Conservation (phyloP, 2,888 invertebrate genomes). For the Epinotia bilunana region DNA sequence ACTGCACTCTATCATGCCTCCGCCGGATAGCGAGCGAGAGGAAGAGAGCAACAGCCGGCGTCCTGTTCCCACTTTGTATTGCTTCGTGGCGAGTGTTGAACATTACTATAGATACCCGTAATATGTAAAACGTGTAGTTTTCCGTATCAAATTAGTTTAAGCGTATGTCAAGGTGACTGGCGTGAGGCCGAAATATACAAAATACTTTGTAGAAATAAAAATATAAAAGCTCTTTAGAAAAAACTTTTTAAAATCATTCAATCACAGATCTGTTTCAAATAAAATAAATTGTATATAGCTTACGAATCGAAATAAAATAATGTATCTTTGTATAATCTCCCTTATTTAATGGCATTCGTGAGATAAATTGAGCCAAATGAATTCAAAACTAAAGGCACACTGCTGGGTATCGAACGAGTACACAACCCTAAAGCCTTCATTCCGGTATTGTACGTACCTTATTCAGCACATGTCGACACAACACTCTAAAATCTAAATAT, state of each 20-base stretch:
- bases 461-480: too few species aligned
- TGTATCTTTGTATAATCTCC: slow-evolving; percentile 12
- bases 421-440: slow-evolving; percentile 8
- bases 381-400: slow-evolving; percentile 37
- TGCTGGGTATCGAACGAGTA: neutral
- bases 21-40: too few species aligned
- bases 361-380: slow-evolving; percentile 19
- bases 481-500: too few species aligned
- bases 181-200: slow-evolving; percentile 17
- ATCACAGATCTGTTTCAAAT: slow-evolving; percentile 35
- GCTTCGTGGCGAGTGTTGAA: neutral
- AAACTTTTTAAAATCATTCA: neutral
- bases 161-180: neutral
- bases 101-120: neutral
- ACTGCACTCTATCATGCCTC: too few species aligned
- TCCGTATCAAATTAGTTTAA: slow-evolving; percentile 7
- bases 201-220: slow-evolving; percentile 27
- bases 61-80: too few species aligned
- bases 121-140: neutral
- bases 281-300: slow-evolving; percentile 8
- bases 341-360: slow-evolving; percentile 20
- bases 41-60: too few species aligned
- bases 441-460: too few species aligned
- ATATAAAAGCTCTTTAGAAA: neutral
- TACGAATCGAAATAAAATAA: slow-evolving; percentile 12